These are phyloP conservation scores for Dromaius novaehollandiae DNA, from an alignment of 2,113 vertebrate genomes.

Conservation along the genomic window DNA sequence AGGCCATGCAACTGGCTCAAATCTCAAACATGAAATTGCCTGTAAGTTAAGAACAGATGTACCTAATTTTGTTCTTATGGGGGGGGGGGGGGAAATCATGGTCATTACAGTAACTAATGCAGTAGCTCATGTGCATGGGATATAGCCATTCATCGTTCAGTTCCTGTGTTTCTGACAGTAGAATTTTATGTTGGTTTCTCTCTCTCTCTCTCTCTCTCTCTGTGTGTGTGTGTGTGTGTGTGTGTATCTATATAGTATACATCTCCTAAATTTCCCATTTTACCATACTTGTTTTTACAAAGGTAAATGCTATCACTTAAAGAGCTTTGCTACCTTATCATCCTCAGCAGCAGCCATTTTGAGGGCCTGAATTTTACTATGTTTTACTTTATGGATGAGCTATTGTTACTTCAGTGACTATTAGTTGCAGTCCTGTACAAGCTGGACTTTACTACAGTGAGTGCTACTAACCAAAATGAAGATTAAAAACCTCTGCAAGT, in stretches of 20 bases:
- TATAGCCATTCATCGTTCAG: background rate
- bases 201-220: too few species aligned
- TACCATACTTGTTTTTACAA: background rate
- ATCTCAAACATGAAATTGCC: slow-evolving; percentile 42
- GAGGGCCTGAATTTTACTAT: background rate
- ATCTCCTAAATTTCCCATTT: background rate
- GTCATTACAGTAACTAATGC: slow-evolving; percentile 23
- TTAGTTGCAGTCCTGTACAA: background rate
- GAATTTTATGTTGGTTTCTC: background rate
- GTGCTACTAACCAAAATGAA: background rate
- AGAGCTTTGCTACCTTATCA: background rate
- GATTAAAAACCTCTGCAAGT: background rate
- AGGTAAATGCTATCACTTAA: background rate
- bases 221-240: background rate
- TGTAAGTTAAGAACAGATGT: slow-evolving; percentile 66
- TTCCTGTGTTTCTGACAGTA: background rate
- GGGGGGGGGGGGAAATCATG: background rate
- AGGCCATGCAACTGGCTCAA: slow-evolving; percentile 23
- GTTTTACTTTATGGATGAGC: background rate
- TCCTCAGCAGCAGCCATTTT: accelerated
- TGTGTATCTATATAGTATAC: background rate
- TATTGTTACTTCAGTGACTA: background rate
- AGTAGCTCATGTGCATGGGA: background rate
- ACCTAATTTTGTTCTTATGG: slow-evolving; percentile 47
- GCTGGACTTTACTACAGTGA: background rate